These are phyloP conservation scores for Liparis tanakae DNA, from an alignment of 2,797 vertebrate species.

Conservation along the genomic window DNA sequence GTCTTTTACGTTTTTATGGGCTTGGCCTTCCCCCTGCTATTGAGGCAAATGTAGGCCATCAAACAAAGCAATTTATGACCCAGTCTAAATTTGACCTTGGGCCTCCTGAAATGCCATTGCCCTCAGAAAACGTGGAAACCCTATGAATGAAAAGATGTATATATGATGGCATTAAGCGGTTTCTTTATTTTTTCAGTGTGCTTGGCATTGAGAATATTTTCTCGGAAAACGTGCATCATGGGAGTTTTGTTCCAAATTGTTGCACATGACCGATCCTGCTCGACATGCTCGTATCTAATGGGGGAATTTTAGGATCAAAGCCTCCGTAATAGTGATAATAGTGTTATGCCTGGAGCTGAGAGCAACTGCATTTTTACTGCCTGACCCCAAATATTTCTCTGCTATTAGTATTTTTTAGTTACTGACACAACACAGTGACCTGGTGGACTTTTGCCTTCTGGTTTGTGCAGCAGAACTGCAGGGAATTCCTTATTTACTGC, in stretches of 20 bases:
- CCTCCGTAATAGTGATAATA: conserved; percentile 33
- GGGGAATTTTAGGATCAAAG: conserved; percentile 49
- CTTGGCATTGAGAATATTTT: conserved; percentile 31
- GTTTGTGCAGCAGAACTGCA: conserved; percentile 59
- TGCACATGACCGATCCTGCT: conserved; percentile 33
- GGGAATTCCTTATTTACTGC: conserved; percentile 75
- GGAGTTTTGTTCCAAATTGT: conserved; percentile 39
- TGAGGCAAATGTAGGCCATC: conserved; percentile 85
- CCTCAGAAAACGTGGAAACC: conserved; percentile 65
- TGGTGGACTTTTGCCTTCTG: conserved; percentile 59
- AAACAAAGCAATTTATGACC: conserved; percentile 85
- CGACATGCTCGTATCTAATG: not conserved
- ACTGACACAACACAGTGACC: conserved; percentile 62
- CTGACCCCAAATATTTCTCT: conserved; percentile 56
- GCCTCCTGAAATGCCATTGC: conserved; percentile 79
- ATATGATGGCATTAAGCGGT: conserved; percentile 49
- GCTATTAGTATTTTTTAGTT: conserved; percentile 40
- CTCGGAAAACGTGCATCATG: conserved; percentile 13
- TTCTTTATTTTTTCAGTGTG: conserved; percentile 44
- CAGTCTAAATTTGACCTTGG: conserved; percentile 87
- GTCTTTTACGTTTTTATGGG: conserved; percentile 85
- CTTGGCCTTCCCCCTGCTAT: conserved; percentile 85
- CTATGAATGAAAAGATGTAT: conserved; percentile 59
- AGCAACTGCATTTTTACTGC: conserved; percentile 43
- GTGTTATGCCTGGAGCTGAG: conserved; percentile 38